phyloP scores from a whole-genome alignment of 2,888 invertebrate species.

The Trilocha varians region DNA sequence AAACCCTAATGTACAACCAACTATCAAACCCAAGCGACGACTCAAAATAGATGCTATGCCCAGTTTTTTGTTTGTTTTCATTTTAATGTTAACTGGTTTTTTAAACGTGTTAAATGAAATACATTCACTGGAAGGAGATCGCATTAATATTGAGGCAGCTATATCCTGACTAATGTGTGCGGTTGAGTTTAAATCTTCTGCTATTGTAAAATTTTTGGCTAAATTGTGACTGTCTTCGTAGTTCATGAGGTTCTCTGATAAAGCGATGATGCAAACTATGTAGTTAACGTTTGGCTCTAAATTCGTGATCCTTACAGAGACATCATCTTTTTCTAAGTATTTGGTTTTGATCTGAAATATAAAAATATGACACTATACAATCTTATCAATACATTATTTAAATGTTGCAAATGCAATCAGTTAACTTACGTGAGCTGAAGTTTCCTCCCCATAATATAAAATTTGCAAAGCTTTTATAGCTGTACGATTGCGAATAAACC shows the following conservation, averaged over 20 bases:
- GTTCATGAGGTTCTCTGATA: conserved; percentile 44
- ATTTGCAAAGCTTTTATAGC: conserved; percentile 88
- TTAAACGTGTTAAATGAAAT: conserved; percentile 54
- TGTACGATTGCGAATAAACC: conserved; percentile 91
- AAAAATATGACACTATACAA: conserved; percentile 7
- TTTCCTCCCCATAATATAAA: conserved; percentile 78
- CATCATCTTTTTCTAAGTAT: conserved; percentile 49
- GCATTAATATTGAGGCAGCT: conserved; percentile 46
- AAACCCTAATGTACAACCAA: conserved; percentile 59
- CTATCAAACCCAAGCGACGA: conserved; percentile 60
- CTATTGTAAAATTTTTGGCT: conserved; percentile 31
- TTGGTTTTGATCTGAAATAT: conserved; percentile 53
- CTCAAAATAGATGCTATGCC: conserved; percentile 47
- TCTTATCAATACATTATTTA: not conserved
- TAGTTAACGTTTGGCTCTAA: conserved; percentile 49
- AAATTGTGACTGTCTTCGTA: conserved; percentile 29
- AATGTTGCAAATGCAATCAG: not conserved
- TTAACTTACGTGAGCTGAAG: conserved; percentile 38
- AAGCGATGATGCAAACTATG: conserved; percentile 50
- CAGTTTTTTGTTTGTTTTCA: conserved; percentile 41
- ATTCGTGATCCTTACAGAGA: conserved; percentile 47
- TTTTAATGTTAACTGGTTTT: conserved; percentile 36
- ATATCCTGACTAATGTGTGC: conserved; percentile 46
- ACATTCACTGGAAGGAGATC: conserved; percentile 62
- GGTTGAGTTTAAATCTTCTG: conserved; percentile 34